Evolutionary conservation across 2,113 vertebrate species (phyloP).

Genomic region (Heterotis niloticus): DNA sequence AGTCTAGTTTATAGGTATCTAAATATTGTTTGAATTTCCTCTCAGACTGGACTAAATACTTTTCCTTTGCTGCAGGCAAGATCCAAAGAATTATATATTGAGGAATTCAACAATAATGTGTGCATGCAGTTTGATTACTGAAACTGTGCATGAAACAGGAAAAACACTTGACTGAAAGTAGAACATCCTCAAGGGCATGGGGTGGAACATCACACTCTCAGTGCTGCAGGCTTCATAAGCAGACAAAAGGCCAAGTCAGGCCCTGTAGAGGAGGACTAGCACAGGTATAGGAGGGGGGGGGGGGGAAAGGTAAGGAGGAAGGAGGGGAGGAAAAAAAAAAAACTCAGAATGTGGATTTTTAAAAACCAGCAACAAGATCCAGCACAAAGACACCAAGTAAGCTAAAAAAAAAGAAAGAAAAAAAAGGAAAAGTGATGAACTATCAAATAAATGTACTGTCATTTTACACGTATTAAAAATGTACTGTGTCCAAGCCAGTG

Average conservation of each 20-base stretch:
- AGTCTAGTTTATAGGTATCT: no score
- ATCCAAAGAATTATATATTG: no score
- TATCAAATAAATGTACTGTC: no score
- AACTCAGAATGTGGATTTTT: neutral
- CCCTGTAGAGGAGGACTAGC: neutral
- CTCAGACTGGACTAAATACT: no score
- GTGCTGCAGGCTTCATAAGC: neutral
- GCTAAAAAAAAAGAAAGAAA: no score
- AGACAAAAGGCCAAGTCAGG: neutral
- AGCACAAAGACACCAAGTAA: neutral
- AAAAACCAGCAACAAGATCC: neutral
- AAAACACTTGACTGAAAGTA: slow-evolving; percentile 5
- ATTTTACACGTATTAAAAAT: no score
- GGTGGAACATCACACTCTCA: neutral
- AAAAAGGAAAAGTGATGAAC: no score
- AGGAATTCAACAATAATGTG: no score
- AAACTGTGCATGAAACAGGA: neutral
- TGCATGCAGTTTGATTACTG: neutral
- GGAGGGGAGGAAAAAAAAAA: neutral
- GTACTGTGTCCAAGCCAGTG: no score
- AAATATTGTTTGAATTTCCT: no score
- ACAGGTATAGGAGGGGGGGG: neutral
- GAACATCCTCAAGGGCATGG: neutral
- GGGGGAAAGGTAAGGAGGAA: neutral
- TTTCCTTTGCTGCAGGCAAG: no score